These are phyloP conservation scores for Diadumene lineata DNA, from an alignment of 92 coral and sea anemone genomes.

Conservation along the genomic window DNA sequence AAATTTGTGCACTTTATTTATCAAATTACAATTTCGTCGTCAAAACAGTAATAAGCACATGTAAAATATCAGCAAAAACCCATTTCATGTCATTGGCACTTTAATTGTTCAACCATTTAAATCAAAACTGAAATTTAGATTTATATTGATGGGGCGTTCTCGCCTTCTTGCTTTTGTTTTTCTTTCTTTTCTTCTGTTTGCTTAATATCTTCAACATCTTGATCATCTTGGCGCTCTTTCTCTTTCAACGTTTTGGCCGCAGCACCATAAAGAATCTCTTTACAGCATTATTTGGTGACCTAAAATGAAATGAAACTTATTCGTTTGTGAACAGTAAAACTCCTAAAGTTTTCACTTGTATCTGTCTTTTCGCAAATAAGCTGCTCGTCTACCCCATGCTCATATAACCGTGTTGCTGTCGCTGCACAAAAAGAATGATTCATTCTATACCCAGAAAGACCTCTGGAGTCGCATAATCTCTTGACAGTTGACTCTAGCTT, in stretches of 20 bases:
- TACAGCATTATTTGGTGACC: background rate
- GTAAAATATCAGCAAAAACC: no score
- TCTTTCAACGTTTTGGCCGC: background rate
- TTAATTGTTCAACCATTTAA: no score
- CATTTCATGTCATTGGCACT: no score
- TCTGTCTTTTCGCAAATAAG: conserved; percentile 43
- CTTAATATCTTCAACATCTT: background rate
- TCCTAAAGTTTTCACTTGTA: background rate
- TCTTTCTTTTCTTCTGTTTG: background rate
- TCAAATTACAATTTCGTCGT: no score
- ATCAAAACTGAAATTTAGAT: background rate
- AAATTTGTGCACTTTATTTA: no score
- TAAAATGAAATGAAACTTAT: background rate
- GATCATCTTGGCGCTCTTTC: no score
- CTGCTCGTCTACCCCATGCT: conserved; percentile 28
- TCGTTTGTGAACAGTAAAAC: background rate
- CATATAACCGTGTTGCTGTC: conserved; percentile 27
- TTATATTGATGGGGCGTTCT: background rate
- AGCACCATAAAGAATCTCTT: background rate
- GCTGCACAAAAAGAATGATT: conserved; percentile 35
- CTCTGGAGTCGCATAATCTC: conserved; percentile 27
- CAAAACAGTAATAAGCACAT: no score
- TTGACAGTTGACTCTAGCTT: conserved; percentile 24
- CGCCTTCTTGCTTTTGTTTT: background rate
- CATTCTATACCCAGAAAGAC: conserved; percentile 26